These are phyloP conservation scores for Exocentrus adspersus DNA, from an alignment of 2,888 invertebrate genomes.

Conservation along the genomic window DNA sequence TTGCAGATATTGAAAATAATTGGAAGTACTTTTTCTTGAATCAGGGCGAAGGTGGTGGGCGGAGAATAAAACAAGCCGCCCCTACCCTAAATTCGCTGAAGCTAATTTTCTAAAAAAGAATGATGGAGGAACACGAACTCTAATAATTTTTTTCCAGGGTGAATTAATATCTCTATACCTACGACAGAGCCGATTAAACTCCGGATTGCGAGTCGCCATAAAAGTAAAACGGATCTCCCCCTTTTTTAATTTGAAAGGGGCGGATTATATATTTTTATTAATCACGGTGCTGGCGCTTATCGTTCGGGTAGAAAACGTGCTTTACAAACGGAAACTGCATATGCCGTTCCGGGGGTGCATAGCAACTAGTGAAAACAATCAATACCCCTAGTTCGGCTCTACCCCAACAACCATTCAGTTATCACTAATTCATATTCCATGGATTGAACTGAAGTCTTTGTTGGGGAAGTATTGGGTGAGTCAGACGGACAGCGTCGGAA, in stretches of 20 bases:
- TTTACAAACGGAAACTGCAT: conserved; percentile 19
- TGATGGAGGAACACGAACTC: not conserved
- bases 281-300: conserved; percentile 10
- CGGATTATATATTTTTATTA: conserved; percentile 24
- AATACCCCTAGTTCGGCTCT: conserved; percentile 22
- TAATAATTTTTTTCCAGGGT: conserved; percentile 9
- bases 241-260: conserved; percentile 6
- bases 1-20: no score
- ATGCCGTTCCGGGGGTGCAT: conserved; percentile 33
- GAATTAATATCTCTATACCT: conserved; percentile 8
- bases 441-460: conserved; percentile 21
- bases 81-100: not conserved
- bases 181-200: conserved; percentile 20
- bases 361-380: conserved; percentile 34
- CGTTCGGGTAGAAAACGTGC: conserved; percentile 19
- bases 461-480: conserved; percentile 9
- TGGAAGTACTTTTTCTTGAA: no score
- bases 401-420: conserved; percentile 30
- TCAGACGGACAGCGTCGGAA: conserved; percentile 4
- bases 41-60: not conserved
- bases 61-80: not conserved
- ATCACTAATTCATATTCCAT: conserved; percentile 30
- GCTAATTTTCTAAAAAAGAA: conserved; percentile 1
- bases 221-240: conserved; percentile 11
- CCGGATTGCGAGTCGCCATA: conserved; percentile 10